Evolutionary conservation across 2,888 invertebrate genomes (phyloP).

Genomic region (Tineola bisselliella): DNA sequence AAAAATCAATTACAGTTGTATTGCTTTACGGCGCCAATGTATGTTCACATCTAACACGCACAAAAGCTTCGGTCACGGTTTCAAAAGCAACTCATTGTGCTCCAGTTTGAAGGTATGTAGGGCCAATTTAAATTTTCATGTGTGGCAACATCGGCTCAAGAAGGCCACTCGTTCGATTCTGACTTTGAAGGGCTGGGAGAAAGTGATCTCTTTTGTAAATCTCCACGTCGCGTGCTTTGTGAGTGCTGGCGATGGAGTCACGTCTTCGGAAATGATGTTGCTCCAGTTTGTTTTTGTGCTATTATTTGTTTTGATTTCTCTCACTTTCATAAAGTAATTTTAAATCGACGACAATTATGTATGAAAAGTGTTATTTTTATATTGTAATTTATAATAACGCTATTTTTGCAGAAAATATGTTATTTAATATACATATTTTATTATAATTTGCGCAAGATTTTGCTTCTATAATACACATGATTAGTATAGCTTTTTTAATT

Average conservation of each 20-base stretch:
- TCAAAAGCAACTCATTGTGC: conserved; percentile 9
- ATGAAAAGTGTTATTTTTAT: conserved; percentile 25
- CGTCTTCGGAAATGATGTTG: conserved; percentile 9
- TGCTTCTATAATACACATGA: too few species aligned
- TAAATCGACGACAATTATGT: conserved; percentile 23
- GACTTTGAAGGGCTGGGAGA: conserved; percentile 51
- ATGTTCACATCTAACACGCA: background rate
- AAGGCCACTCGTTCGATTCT: conserved; percentile 16
- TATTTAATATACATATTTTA: too few species aligned
- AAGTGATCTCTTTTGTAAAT: conserved; percentile 52
- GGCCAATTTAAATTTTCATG: conserved; percentile 11
- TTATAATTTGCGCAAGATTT: too few species aligned
- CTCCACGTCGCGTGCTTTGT: conserved; percentile 36
- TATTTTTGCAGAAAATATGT: too few species aligned
- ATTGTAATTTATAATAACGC: too few species aligned
- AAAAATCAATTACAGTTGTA: conserved; percentile 33
- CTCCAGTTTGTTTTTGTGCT: conserved; percentile 16
- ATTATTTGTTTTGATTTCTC: conserved; percentile 15
- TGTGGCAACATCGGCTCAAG: background rate
- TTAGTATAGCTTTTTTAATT: too few species aligned
- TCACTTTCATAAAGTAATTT: conserved; percentile 22
- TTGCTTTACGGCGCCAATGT: conserved; percentile 8
- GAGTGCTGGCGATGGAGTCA: conserved; percentile 8
- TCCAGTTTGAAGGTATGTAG: conserved; percentile 3
- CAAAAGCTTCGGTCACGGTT: conserved; percentile 14